Evolutionary conservation across 53 echinoderm and acorn worm genomes (phyloP).

Genomic region (Stichopus horrens): DNA sequence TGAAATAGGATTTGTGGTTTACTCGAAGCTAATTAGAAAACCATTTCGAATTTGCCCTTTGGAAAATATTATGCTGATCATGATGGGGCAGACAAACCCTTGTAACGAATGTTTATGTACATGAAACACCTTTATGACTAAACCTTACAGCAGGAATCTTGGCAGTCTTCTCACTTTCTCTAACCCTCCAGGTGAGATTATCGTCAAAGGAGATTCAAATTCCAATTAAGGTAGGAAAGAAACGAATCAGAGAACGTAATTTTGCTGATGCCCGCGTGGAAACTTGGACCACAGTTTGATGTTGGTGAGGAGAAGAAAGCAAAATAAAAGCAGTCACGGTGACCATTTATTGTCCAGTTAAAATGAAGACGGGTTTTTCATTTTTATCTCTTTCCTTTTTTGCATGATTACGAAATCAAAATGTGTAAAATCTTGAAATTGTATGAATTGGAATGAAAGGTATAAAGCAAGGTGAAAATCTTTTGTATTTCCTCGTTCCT

Average conservation of each 20-base stretch:
- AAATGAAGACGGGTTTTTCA: no score
- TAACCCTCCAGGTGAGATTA: slow-evolving; percentile 7
- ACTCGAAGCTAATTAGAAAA: neutral
- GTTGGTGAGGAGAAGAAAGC: neutral
- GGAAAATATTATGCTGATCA: neutral
- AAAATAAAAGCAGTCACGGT: neutral
- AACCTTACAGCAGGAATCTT: neutral
- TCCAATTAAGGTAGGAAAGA: slow-evolving; percentile 38
- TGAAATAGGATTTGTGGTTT: no score
- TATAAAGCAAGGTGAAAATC: no score
- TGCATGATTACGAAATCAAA: no score
- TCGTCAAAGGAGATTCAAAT: slow-evolving; percentile 38
- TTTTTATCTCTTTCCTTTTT: no score
- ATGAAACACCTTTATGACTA: neutral
- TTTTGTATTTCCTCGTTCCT: no score
- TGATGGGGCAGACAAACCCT: neutral
- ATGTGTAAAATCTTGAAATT: no score
- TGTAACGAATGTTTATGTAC: neutral
- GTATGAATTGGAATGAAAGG: no score
- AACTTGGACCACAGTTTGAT: slow-evolving; percentile 33
- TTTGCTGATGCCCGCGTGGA: neutral
- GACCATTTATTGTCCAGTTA: no score
- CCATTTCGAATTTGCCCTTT: neutral
- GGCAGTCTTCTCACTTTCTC: neutral
- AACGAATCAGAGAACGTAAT: slow-evolving; percentile 12